These are phyloP conservation scores for Urocynchramus pylzowi DNA, from an alignment of 2,113 vertebrate species.

Conservation along the genomic window DNA sequence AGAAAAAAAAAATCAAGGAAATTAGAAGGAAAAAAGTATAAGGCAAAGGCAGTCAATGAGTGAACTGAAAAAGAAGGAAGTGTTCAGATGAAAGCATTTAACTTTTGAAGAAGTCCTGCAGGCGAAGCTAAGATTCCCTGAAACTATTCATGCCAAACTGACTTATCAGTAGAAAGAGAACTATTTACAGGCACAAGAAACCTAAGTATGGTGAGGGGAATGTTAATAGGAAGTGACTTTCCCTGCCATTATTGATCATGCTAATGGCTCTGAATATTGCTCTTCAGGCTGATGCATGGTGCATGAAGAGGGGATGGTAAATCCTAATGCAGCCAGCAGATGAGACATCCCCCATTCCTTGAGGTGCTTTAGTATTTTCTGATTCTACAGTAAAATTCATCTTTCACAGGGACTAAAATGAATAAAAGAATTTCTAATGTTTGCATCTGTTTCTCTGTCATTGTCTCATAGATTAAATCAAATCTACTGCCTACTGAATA, in stretches of 20 bases:
- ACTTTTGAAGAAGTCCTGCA: not conserved
- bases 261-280: not conserved
- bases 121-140: not conserved
- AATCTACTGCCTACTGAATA: not conserved
- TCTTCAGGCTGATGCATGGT: not conserved
- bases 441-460: not conserved
- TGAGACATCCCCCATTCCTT: not conserved
- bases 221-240: not conserved
- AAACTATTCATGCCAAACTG: not conserved
- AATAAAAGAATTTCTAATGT: not conserved
- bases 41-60: not conserved
- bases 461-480: constrained; percentile 12
- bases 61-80: not conserved
- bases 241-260: not conserved
- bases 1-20: not conserved
- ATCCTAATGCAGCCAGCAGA: not conserved
- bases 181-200: not conserved
- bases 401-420: not conserved
- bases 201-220: not conserved
- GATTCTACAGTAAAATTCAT: not conserved
- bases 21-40: not conserved
- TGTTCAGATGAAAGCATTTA: not conserved
- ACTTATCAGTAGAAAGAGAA: not conserved
- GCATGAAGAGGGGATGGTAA: not conserved
- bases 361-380: not conserved